Conservation (phyloP, 2,113 vertebrate species). For the Hyla sarda region DNA sequence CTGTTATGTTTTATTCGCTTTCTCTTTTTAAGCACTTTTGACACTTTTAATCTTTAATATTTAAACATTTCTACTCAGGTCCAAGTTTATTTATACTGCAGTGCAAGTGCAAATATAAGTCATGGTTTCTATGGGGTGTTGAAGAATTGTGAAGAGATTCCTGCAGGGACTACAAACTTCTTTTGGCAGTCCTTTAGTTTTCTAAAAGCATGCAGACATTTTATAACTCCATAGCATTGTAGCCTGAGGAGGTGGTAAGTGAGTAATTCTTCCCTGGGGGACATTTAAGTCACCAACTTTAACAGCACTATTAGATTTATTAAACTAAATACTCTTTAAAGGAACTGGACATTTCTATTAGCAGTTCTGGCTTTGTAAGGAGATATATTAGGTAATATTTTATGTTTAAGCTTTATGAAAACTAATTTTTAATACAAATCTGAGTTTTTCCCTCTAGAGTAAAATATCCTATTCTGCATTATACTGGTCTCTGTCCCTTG, state of each 20-base stretch:
- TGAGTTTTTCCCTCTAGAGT: no score
- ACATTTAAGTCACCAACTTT: not conserved
- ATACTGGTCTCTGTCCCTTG: no score
- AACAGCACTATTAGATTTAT: not conserved
- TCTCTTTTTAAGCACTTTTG: not conserved
- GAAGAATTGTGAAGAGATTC: not conserved
- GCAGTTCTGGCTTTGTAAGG: not conserved
- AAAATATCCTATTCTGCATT: no score
- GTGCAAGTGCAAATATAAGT: not conserved
- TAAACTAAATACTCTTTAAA: not conserved
- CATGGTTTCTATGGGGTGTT: not conserved
- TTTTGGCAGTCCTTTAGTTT: not conserved
- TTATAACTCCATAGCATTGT: not conserved
- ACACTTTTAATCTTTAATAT: not conserved
- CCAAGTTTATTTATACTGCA: not conserved
- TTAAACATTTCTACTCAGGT: not conserved
- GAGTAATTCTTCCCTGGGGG: not conserved
- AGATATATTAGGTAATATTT: not conserved
- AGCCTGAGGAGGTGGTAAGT: not conserved
- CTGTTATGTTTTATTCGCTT: not conserved
- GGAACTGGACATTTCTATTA: not conserved
- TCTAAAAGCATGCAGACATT: not conserved
- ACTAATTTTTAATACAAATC: no score
- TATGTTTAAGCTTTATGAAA: not conserved
- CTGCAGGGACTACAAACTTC: conserved; percentile 1